Evolutionary conservation across 2,888 invertebrate genomes (phyloP).

Genomic region (Blera fallax): DNA sequence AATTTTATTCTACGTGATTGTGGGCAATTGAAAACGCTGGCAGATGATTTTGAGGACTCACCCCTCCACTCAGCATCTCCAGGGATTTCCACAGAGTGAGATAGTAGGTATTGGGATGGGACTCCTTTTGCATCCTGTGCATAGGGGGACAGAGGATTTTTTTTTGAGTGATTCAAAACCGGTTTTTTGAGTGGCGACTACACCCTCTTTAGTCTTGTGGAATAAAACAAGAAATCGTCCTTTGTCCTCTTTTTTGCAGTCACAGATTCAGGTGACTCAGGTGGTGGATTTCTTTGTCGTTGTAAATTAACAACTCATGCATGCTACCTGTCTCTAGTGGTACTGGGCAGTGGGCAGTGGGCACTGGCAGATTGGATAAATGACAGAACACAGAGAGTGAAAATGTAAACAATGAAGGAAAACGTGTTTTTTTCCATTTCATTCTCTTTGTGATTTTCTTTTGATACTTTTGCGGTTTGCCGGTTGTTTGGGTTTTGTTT

Average conservation of each 20-base stretch:
- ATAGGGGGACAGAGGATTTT: conserved; percentile 14
- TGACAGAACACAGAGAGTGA: neutral
- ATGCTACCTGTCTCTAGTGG: conserved; percentile 22
- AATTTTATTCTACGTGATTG: no score
- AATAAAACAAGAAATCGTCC: neutral
- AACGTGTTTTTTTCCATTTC: conserved; percentile 23
- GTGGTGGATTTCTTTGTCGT: conserved; percentile 12
- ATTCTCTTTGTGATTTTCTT: neutral
- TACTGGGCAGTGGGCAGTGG: no score
- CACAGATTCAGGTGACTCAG: conserved; percentile 21
- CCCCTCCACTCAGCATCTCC: neutral
- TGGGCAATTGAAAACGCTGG: neutral
- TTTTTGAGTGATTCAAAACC: conserved; percentile 22
- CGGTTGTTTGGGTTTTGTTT: conserved; percentile 54
- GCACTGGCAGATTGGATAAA: no score
- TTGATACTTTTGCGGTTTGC: neutral
- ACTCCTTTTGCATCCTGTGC: neutral
- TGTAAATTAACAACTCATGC: conserved; percentile 13
- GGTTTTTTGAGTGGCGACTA: conserved; percentile 11
- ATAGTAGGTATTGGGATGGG: neutral
- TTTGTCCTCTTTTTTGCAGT: conserved; percentile 6
- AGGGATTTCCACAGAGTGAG: neutral
- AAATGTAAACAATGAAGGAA: conserved; percentile 40
- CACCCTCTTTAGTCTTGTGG: neutral
- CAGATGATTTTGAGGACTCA: neutral